These are phyloP conservation scores for Aphidius colemani DNA, from an alignment of 2,888 invertebrate genomes.

Conservation along the genomic window DNA sequence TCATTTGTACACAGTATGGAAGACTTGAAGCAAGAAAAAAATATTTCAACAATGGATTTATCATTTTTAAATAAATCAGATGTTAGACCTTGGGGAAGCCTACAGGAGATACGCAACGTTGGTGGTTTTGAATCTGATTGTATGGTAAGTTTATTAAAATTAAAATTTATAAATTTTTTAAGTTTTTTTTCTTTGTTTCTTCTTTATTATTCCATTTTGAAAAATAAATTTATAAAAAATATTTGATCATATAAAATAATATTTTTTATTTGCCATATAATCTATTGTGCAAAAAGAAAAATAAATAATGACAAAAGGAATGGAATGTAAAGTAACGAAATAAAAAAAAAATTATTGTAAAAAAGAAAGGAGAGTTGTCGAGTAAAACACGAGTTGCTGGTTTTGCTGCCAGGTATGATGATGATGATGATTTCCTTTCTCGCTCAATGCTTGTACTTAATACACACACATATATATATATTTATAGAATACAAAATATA, in stretches of 20 bases:
- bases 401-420: constrained; percentile 8
- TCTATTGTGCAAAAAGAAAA: background rate
- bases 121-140: constrained; percentile 45
- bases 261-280: background rate
- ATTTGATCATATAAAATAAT: too few species aligned
- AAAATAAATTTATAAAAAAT: background rate
- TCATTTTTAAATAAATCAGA: constrained; percentile 27
- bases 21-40: constrained; percentile 52
- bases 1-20: constrained; percentile 58
- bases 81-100: constrained; percentile 65
- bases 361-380: background rate
- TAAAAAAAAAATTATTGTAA: background rate
- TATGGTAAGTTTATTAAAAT: constrained; percentile 42
- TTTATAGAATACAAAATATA: too few species aligned
- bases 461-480: too few species aligned
- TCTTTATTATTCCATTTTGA: constrained; percentile 6
- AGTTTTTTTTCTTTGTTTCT: background rate
- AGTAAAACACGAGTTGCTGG: background rate
- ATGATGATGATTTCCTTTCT: constrained; percentile 13
- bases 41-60: too few species aligned
- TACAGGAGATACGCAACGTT: constrained; percentile 67
- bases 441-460: background rate
- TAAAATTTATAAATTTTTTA: too few species aligned
- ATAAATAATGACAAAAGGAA: background rate
- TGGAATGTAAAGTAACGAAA: background rate